Evolutionary conservation across 2,888 invertebrate species (phyloP), one percentile per base, ranked within the genome.

Genomic region (Congeria kusceri): DNA sequence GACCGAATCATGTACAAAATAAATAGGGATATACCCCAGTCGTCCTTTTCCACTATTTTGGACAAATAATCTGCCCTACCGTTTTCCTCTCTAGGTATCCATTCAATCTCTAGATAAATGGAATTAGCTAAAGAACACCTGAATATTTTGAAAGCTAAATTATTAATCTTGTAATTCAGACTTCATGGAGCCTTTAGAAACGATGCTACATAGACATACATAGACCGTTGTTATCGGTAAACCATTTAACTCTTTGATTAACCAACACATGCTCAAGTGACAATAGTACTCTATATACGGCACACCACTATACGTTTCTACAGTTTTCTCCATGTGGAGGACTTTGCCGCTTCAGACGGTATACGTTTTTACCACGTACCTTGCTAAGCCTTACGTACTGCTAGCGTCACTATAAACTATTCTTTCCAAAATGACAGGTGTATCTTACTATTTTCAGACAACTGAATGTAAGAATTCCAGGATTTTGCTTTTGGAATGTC

Each of bases 321-420:
- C 11, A 70, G 32, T 53, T 69, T 62, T 32, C 75, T 68, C 76
- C 76, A 80, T 13, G 70, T 80, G n/a, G n/a, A n/a, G n/a, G n/a
- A n/a, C 5, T 13, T 23, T 25, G 39, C 29, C 46, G 32, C 63
- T 44, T 23, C 46, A 39, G 25, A 46, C 64, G 25, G 23, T 15
- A 7, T 27, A 15, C 15, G 70, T 61, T 18, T 23, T 25, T 7
- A 73, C 70, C 47, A 75, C 67, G 58, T 62, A 71, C 4, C 67
- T 67, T 27, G 64, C 65, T 29, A 49, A 67, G n/a, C 78, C 67
- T n/a, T n/a, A n/a, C 15, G 68, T 28, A 11, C 27, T 4, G 39
- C 66, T 75, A 2, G 79, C 79, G 61, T 79, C 79, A 44, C 27
- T 56, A 56, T 47, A 75, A 9, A 32, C 4, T 32, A 9, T 32